Evolutionary conservation across 2,797 vertebrate genomes (phyloP).

Genomic region (Gobio occitaniae): DNA sequence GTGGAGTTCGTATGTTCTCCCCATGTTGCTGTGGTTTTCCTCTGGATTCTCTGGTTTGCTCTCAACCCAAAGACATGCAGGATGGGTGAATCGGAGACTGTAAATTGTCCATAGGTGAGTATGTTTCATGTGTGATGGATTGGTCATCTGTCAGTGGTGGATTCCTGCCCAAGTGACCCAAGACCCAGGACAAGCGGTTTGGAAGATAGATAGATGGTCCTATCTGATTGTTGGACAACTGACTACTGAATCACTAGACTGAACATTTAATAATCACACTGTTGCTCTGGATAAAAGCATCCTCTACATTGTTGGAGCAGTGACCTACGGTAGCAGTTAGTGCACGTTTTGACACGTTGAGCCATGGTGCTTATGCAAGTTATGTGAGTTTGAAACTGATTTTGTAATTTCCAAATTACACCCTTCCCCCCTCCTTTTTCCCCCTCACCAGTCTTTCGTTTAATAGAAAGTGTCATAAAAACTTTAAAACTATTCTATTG

Average conservation of each 20-base stretch:
- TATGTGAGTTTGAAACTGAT: constrained; percentile 2
- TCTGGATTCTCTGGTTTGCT: neutral
- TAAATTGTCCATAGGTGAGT: neutral
- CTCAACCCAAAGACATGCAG: neutral
- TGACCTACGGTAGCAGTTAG: neutral
- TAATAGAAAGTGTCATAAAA: neutral
- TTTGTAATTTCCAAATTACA: neutral
- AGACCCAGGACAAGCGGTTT: neutral
- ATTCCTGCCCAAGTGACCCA: neutral
- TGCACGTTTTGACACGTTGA: neutral
- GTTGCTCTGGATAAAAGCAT: neutral
- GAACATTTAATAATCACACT: neutral
- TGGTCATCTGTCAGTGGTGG: neutral
- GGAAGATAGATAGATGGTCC: neutral
- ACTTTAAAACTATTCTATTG: neutral
- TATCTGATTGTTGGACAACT: neutral
- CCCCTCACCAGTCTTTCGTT: neutral
- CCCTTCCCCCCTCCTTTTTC: neutral
- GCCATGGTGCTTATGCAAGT: neutral
- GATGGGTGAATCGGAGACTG: neutral
- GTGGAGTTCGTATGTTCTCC: neutral
- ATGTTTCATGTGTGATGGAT: neutral
- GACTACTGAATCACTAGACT: neutral
- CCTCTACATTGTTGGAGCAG: neutral
- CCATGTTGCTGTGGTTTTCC: neutral